Conservation (phyloP, 1,140 invertebrate species). For the Hyles vespertilio region DNA sequence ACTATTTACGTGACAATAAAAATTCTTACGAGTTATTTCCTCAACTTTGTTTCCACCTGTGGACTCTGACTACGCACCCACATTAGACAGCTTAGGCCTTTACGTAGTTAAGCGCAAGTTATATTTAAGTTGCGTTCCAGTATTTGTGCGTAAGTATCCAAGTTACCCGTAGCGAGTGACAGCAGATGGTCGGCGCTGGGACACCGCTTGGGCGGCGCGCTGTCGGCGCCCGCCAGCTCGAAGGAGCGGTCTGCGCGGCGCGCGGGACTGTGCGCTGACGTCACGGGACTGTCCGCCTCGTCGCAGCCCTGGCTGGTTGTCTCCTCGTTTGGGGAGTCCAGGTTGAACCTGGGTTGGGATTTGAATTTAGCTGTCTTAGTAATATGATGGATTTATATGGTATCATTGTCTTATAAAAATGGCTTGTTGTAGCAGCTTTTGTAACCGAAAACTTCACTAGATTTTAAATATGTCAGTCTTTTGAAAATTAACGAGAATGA, state of each 20-base stretch:
- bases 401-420: too few relatives aligned
- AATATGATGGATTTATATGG: neutral
- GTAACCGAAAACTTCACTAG: too few relatives aligned
- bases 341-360: conserved; percentile 43
- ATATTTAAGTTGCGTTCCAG: too few relatives aligned
- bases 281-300: conserved; percentile 34
- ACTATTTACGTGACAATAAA: too few relatives aligned
- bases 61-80: too few relatives aligned
- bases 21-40: too few relatives aligned
- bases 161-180: conserved; percentile 39
- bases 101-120: too few relatives aligned
- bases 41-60: too few relatives aligned
- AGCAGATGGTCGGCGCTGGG: conserved; percentile 65
- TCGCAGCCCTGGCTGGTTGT: conserved; percentile 33
- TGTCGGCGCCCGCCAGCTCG: conserved; percentile 51
- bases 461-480: too few relatives aligned
- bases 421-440: too few relatives aligned
- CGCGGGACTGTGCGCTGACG: conserved; percentile 25
- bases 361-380: neutral
- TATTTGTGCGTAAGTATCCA: neutral
- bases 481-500: too few relatives aligned
- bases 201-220: conserved; percentile 37
- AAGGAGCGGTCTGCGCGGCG: conserved; percentile 60
- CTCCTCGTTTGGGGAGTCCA: conserved; percentile 50
- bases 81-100: too few relatives aligned